A percentile compares a stretch with the other conserved stretches of the same genome.
Conservation (phyloP, 2,888 invertebrate species). For the Orthosia gracilis region DNA sequence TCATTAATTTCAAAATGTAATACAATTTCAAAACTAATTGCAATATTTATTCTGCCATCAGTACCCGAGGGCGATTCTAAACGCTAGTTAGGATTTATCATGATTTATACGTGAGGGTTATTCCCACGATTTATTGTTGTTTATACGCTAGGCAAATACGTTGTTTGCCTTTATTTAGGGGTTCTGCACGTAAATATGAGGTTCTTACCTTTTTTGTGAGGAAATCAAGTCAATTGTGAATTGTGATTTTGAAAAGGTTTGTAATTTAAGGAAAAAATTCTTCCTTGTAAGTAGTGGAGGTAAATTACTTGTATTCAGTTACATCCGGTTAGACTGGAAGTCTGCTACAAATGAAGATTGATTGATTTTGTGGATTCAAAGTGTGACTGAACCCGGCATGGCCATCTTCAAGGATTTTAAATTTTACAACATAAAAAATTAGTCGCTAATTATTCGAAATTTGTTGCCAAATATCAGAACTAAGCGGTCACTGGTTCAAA, state of each 20-base stretch:
- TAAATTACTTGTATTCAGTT: no score
- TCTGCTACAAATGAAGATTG: not conserved
- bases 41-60: slow-evolving; percentile 52
- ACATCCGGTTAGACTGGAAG: no score
- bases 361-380: not conserved
- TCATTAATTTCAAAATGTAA: not conserved
- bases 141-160: slow-evolving; percentile 31
- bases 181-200: slow-evolving; percentile 6
- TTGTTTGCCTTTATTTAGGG: slow-evolving; percentile 39
- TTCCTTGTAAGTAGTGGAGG: not conserved
- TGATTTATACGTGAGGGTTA: slow-evolving; percentile 55
- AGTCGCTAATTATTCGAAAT: no score
- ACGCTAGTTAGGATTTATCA: slow-evolving; percentile 55
- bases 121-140: slow-evolving; percentile 48
- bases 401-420: no score
- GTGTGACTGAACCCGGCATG: no score
- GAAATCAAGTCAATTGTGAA: not conserved
- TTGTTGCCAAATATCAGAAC: no score
- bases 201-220: slow-evolving; percentile 15
- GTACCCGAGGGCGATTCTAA: slow-evolving; percentile 46
- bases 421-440: no score
- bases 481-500: no score
- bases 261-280: not conserved
- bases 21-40: slow-evolving; percentile 19
- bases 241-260: not conserved